phyloP scores from a whole-genome alignment of 2,888 invertebrate genomes.

The Noctua pronuba region DNA sequence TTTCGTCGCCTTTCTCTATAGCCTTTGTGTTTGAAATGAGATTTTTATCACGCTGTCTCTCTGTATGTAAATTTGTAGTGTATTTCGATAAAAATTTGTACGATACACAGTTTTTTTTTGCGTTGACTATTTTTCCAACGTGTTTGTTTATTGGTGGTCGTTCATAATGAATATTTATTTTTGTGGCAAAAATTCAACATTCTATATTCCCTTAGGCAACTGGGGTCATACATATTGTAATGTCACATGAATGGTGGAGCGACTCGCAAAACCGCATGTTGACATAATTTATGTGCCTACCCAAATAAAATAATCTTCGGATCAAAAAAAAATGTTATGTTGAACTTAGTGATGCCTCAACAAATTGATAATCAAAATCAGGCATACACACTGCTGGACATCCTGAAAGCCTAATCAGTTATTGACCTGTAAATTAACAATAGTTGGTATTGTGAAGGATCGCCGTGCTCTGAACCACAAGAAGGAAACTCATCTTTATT shows the following conservation, averaged over 20 bases:
- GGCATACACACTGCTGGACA: background rate
- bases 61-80: conserved; percentile 54
- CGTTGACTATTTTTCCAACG: conserved; percentile 28
- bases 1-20: conserved; percentile 35
- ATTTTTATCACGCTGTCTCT: conserved; percentile 57
- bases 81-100: conserved; percentile 38
- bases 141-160: conserved; percentile 46
- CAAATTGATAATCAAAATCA: background rate
- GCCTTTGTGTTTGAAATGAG: conserved; percentile 59
- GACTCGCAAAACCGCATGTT: background rate
- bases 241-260: conserved; percentile 22
- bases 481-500: background rate
- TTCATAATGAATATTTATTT: conserved; percentile 58
- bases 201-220: conserved; percentile 51
- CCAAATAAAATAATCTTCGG: conserved; percentile 8
- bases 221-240: conserved; percentile 35
- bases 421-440: conserved; percentile 19
- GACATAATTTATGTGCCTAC: conserved; percentile 9
- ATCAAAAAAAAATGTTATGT: background rate
- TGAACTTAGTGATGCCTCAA: background rate
- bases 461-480: background rate
- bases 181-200: conserved; percentile 26
- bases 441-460: background rate
- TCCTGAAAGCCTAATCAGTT: background rate
- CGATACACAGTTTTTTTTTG: conserved; percentile 31